Conservation (phyloP, 2,797 vertebrate species). For the Helicolenus hilgendorfi region DNA sequence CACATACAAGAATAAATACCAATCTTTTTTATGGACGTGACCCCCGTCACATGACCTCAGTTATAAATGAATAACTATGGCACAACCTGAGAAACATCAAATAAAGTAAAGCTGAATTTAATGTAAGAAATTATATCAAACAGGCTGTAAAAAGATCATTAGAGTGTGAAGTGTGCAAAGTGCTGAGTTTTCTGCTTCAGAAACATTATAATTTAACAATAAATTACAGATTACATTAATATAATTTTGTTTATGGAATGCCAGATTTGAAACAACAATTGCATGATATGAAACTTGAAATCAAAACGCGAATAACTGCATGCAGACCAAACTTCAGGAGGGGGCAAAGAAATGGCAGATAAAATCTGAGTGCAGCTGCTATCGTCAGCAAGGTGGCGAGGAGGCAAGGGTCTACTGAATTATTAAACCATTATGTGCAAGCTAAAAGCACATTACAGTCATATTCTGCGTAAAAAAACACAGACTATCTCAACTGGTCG, state of each 20-base stretch:
- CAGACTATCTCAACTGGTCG: neutral
- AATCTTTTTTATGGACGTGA: neutral
- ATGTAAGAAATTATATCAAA: slow-evolving; percentile 1
- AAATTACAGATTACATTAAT: slow-evolving; percentile 6
- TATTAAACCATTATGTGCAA: slow-evolving; percentile 5
- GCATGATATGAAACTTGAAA: neutral
- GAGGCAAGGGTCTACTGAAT: slow-evolving; percentile 1
- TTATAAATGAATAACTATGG: neutral
- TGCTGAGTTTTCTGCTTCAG: neutral
- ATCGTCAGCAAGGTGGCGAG: slow-evolving; percentile 16
- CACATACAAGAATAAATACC: neutral
- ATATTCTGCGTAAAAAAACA: neutral
- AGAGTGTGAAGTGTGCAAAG: no score
- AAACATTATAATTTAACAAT: slow-evolving; percentile 3
- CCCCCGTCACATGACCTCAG: neutral
- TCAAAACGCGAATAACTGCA: neutral
- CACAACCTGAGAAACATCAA: neutral
- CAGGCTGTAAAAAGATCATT: neutral
- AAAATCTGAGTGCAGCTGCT: slow-evolving; percentile 32
- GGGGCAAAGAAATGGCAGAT: slow-evolving; percentile 22
- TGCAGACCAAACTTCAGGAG: neutral
- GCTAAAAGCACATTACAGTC: neutral
- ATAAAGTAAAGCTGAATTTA: neutral
- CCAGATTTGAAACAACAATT: neutral
- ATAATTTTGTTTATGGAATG: neutral